Evolutionary conservation across 2,797 vertebrate genomes (phyloP), one percentile per base, ranked within the genome.

Genomic region (Anniella stebbinsi): DNA sequence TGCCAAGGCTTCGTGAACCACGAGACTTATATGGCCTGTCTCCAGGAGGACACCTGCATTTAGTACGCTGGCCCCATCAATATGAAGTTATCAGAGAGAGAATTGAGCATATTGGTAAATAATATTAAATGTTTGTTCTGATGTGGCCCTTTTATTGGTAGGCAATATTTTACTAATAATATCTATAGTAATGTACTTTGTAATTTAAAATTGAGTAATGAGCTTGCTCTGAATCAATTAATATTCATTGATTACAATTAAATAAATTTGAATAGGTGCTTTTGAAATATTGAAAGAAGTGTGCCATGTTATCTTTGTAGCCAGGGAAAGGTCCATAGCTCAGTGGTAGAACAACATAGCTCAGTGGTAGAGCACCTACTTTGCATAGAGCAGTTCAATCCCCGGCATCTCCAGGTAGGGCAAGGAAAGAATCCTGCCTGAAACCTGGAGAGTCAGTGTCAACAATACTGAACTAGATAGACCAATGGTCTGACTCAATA

Each of bases 91-190:
- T 97, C 80, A 95, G 96, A 88, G 96, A 96, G 81, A 97, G 95
- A 93, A 96, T 98, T 57, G 80, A 95, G 57, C 97, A 98, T 93
- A 97, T 97, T 77, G 96, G 97, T 98, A 95, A 95, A 96, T 94
- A 70, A 77, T n/a, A 33, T 51, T 21, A 73, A 80, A 78, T 28
- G 2, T 28, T 67, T 84, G 41, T 69, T 57, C 60, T 54, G 23
- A 57, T 87, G 13, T 77, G 63, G 3, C 25, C 12, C 28, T 78
- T 80, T 57, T 90, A 18, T 15, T 30, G 25, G 45, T 87, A 23
- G 86, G 54, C 15, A 82, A 33, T 67, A 66, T 33, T 41, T 78
- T 87, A 28, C 38, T 75, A 45, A 45, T 69, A 75, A 33, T 89
- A 78, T 57, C 6, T 41, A 41, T 4, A 21, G 48, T 15, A 86